Percentiles rank a stretch among this genome's conserved stretches.
Conservation (phyloP, 2,113 vertebrate species). For the Saccopteryx bilineata region DNA sequence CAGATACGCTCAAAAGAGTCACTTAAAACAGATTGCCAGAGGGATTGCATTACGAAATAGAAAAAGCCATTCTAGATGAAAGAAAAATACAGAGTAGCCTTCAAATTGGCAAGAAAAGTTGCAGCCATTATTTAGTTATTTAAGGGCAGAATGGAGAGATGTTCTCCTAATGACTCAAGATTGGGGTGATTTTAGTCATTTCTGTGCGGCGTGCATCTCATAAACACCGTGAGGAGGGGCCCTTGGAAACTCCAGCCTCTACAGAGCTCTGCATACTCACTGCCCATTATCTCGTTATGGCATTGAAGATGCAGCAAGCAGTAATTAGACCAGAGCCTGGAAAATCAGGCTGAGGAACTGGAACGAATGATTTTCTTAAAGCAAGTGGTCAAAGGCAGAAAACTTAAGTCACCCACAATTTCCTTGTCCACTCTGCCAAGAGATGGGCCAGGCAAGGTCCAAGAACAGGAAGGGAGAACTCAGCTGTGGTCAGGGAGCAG, state of each 20-base stretch:
- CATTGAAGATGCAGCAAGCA: neutral
- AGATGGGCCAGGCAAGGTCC: neutral
- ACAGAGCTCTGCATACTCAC: neutral
- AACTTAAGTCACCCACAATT: slow-evolving; percentile 39
- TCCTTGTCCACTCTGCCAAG: slow-evolving; percentile 35
- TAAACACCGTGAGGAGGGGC: neutral
- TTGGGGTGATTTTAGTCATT: slow-evolving; percentile 30
- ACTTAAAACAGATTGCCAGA: slow-evolving; percentile 59
- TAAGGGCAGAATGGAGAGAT: slow-evolving; percentile 29
- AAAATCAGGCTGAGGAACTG: slow-evolving; percentile 34
- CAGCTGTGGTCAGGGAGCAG: neutral
- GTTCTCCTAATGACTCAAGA: slow-evolving; percentile 48
- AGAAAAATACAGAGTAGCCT: slow-evolving; percentile 65
- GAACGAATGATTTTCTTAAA: slow-evolving; percentile 36
- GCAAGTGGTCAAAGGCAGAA: slow-evolving; percentile 41
- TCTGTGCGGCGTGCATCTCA: slow-evolving; percentile 26
- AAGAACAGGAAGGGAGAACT: slow-evolving; percentile 30
- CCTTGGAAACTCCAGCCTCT: neutral
- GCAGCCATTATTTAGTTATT: slow-evolving; percentile 48
- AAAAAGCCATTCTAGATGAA: slow-evolving; percentile 67
- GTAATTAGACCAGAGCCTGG: slow-evolving; percentile 22
- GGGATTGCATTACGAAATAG: slow-evolving; percentile 42
- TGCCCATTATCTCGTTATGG: neutral
- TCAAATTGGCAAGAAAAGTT: slow-evolving; percentile 47
- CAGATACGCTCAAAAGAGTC: slow-evolving; percentile 52